Conservation (phyloP, 1,140 invertebrate genomes). For the Psix sp. region DNA sequence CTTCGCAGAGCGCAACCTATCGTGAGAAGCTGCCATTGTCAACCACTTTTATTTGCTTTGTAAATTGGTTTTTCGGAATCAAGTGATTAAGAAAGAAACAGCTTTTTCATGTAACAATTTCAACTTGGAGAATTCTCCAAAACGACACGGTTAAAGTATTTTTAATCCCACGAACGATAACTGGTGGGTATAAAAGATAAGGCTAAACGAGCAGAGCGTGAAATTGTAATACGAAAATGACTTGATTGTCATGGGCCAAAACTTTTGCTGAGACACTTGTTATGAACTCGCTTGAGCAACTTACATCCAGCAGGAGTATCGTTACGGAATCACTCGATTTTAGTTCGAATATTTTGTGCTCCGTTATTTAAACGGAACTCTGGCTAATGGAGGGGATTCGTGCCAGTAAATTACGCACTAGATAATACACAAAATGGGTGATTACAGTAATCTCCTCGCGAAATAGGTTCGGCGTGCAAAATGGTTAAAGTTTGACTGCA, state of each 20-base stretch:
- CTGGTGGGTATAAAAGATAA: not conserved
- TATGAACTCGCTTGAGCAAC: slow-evolving; percentile 11
- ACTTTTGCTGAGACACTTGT: slow-evolving; percentile 13
- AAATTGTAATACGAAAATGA: slow-evolving; percentile 1
- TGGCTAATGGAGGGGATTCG: slow-evolving; percentile 14
- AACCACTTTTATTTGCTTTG: too few relatives aligned
- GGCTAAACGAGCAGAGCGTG: not conserved
- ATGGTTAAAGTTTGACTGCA: slow-evolving; percentile 47
- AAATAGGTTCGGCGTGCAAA: slow-evolving; percentile 42
- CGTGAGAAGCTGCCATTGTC: too few relatives aligned
- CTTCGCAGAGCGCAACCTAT: too few relatives aligned
- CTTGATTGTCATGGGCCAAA: slow-evolving; percentile 5
- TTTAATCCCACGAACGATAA: too few relatives aligned
- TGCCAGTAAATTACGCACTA: slow-evolving; percentile 38
- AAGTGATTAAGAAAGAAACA: too few relatives aligned
- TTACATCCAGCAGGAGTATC: slow-evolving; percentile 6
- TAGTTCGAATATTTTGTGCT: slow-evolving; percentile 24
- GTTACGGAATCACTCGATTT: slow-evolving; percentile 15
- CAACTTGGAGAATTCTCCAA: too few relatives aligned
- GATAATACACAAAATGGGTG: slow-evolving; percentile 52
- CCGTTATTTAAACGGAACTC: slow-evolving; percentile 27
- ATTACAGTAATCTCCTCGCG: slow-evolving; percentile 44
- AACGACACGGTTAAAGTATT: too few relatives aligned
- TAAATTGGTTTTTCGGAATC: too few relatives aligned
- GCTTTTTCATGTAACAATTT: too few relatives aligned